phyloP scores from a whole-genome alignment of 2,113 vertebrate genomes.

The Naja naja region DNA sequence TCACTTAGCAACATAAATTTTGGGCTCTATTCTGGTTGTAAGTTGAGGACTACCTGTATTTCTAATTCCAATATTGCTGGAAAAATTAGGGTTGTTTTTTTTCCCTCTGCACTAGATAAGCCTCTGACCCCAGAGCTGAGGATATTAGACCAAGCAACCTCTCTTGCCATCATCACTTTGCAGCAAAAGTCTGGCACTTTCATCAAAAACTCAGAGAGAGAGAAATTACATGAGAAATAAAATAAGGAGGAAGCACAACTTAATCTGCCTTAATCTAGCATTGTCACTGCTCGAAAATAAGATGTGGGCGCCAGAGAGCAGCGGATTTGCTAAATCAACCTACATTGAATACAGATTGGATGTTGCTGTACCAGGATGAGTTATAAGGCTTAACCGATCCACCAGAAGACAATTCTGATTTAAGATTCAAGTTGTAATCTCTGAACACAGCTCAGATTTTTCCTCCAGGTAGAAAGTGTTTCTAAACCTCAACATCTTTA shows the following conservation, averaged over 20 bases:
- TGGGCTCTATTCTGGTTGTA: too few relatives aligned
- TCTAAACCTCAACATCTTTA: too few relatives aligned
- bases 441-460: neutral
- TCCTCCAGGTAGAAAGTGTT: neutral
- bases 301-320: neutral
- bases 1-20: too few relatives aligned
- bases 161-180: neutral
- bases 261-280: neutral
- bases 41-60: too few relatives aligned
- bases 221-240: neutral
- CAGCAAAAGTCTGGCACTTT: neutral
- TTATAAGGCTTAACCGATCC: neutral
- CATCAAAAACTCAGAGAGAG: neutral
- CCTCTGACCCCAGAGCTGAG: neutral
- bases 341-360: neutral
- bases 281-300: neutral
- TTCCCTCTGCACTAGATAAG: neutral
- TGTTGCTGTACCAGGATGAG: neutral
- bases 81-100: too few relatives aligned
- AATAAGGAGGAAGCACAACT: neutral
- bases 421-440: neutral
- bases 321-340: neutral
- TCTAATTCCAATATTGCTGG: too few relatives aligned
- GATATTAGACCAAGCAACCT: neutral
- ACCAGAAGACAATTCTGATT: neutral